These are phyloP conservation scores for Baryphthengus martii DNA, from an alignment of 2,113 vertebrate species.

Conservation along the genomic window DNA sequence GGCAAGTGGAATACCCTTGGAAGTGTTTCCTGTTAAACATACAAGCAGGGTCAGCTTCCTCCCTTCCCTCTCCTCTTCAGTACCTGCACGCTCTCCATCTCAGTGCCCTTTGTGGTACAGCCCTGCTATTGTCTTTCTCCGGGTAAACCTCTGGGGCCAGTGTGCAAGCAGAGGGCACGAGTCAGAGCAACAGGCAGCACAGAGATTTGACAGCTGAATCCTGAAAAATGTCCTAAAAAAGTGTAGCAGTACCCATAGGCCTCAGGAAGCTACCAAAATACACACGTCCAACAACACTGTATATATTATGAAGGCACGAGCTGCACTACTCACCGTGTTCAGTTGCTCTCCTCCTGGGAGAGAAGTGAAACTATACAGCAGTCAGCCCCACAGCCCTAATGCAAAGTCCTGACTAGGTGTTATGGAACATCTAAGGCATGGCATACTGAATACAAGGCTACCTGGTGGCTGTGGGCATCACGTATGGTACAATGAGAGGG, in stretches of 20 bases:
- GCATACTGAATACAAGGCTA: neutral
- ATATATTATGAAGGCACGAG: neutral
- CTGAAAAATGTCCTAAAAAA: neutral
- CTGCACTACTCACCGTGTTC: neutral
- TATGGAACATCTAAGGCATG: neutral
- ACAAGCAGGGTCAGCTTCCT: neutral
- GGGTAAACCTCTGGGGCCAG: neutral
- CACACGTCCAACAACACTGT: neutral
- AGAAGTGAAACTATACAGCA: neutral
- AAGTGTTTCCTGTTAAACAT: neutral
- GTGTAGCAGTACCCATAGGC: neutral
- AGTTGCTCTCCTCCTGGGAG: neutral
- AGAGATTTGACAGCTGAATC: neutral
- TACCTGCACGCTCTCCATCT: neutral
- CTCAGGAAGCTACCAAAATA: neutral
- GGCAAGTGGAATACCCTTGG: neutral
- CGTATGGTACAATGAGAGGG: neutral
- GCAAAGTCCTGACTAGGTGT: neutral
- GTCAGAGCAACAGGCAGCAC: neutral
- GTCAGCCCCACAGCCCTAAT: neutral
- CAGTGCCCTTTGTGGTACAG: neutral
- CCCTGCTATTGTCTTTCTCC: neutral
- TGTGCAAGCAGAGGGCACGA: neutral
- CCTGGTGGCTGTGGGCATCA: neutral
- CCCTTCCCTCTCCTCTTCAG: neutral